Evolutionary conservation across 2,888 invertebrate genomes (phyloP).

Genomic region (Ectemnius lituratus): DNA sequence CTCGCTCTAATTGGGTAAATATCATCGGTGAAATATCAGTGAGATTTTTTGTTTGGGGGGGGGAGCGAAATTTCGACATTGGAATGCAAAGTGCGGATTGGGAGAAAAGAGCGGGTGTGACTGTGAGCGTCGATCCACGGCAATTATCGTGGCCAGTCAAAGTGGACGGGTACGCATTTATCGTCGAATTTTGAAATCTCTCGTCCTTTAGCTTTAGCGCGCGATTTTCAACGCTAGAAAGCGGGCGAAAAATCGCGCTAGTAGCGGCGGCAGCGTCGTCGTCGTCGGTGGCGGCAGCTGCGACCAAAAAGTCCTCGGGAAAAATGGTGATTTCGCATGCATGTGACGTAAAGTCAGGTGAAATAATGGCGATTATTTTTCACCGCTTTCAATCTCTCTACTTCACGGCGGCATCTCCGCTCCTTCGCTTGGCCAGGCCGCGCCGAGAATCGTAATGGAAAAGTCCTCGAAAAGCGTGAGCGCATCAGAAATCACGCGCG

Average conservation of each 20-base stretch:
- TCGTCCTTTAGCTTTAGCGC: background rate
- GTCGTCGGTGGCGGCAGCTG: background rate
- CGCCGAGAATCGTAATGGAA: too few species aligned
- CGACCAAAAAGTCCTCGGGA: slow-evolving; percentile 1
- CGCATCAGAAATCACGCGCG: too few species aligned
- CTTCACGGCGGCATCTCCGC: background rate
- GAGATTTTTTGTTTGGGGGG: background rate
- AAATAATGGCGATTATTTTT: slow-evolving; percentile 5
- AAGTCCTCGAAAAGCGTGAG: too few species aligned
- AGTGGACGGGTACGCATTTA: background rate
- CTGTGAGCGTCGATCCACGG: background rate
- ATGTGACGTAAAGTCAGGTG: slow-evolving; percentile 7
- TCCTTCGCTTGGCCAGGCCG: too few species aligned
- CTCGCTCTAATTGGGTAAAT: too few species aligned
- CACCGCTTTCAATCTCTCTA: slow-evolving; percentile 4
- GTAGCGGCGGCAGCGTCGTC: background rate
- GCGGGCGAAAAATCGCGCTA: background rate
- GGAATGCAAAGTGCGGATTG: background rate
- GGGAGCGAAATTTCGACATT: background rate
- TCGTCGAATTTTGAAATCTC: slow-evolving; percentile 8
- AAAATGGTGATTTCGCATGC: slow-evolving; percentile 1
- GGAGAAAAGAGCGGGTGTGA: background rate
- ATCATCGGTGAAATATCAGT: too few species aligned
- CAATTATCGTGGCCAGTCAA: slow-evolving; percentile 5
- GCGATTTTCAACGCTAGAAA: slow-evolving; percentile 4